Conservation (phyloP, 2,113 vertebrate species). For the Cygnus buccinator region DNA sequence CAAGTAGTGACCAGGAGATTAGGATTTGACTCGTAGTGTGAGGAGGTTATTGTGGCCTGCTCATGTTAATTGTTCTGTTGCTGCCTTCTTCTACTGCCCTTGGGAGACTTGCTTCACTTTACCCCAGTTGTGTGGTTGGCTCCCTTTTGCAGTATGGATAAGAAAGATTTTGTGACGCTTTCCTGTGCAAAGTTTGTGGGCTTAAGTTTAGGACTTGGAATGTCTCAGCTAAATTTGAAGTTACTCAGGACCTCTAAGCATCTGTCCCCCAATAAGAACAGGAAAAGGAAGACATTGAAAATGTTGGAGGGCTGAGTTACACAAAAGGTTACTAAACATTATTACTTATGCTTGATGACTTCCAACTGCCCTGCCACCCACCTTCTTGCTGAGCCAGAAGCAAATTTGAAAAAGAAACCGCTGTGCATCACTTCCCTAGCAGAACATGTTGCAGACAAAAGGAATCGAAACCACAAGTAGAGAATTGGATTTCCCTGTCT, state of each 20-base stretch:
- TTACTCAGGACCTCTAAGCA: constrained; percentile 15
- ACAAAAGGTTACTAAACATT: constrained; percentile 45
- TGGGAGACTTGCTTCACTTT: neutral
- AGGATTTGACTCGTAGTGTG: neutral
- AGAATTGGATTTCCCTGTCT: constrained; percentile 69
- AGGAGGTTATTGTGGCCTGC: neutral
- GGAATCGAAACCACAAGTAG: constrained; percentile 62
- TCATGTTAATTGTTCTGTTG: neutral
- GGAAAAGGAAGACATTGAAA: constrained; percentile 6
- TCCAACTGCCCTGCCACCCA: constrained; percentile 59
- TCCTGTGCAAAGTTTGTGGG: neutral
- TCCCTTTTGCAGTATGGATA: neutral
- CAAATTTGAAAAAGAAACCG: constrained; percentile 64
- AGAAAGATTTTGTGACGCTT: neutral
- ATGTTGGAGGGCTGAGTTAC: neutral
- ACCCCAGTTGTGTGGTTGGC: neutral
- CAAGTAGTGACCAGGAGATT: neutral
- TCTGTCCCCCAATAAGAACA: neutral
- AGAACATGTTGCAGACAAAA: constrained; percentile 69
- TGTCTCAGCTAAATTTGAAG: constrained; percentile 4
- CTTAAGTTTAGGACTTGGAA: neutral
- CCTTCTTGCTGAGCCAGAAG: constrained; percentile 63
- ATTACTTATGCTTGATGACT: constrained; percentile 46
- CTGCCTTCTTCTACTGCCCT: neutral
- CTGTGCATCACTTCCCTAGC: constrained; percentile 65